These are phyloP conservation scores for Drosophila buzzatii DNA, from an alignment of 2,888 invertebrate species.

Conservation along the genomic window DNA sequence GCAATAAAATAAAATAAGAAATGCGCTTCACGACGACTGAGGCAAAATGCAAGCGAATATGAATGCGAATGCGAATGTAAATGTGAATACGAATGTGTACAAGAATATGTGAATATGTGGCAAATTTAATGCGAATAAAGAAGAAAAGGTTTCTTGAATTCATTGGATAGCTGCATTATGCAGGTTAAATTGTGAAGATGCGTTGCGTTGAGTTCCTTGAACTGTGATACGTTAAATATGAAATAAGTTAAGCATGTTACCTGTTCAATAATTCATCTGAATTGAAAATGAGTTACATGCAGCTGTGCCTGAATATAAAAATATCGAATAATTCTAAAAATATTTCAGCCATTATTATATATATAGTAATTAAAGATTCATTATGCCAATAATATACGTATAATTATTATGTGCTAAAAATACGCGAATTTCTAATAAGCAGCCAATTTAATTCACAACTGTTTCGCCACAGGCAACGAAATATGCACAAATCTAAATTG, in stretches of 20 bases:
- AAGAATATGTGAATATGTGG: constrained; percentile 52
- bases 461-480: constrained; percentile 32
- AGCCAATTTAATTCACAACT: constrained; percentile 13
- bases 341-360: neutral
- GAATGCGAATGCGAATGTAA: constrained; percentile 27
- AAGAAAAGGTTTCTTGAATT: constrained; percentile 1
- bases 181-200: constrained; percentile 50
- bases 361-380: neutral
- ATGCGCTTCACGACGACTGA: constrained; percentile 27
- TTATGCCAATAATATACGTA: neutral
- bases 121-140: constrained; percentile 51
- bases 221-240: constrained; percentile 31
- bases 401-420: constrained; percentile 5
- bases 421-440: constrained; percentile 12
- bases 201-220: constrained; percentile 36
- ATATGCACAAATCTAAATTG: constrained; percentile 26
- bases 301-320: neutral
- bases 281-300: neutral
- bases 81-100: constrained; percentile 14
- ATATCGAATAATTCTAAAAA: neutral
- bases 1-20: constrained; percentile 59
- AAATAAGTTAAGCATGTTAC: neutral
- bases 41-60: constrained; percentile 33
- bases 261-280: neutral
- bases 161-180: constrained; percentile 15